phyloP scores from a whole-genome alignment of 2,888 invertebrate species.

The Heteromyza rotundicornis region DNA sequence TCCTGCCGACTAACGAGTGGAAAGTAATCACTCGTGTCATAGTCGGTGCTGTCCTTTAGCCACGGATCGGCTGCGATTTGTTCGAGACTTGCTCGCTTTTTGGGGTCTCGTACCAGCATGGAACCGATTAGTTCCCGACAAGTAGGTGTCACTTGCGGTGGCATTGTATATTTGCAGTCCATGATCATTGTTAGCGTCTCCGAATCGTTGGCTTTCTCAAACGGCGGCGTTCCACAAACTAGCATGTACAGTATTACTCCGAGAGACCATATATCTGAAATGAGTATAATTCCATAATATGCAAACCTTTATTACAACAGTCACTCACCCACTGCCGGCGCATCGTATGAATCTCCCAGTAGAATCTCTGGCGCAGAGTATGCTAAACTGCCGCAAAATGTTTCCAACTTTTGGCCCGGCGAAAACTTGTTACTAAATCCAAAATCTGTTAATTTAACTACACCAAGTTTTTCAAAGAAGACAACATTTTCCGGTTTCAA shows the following conservation, averaged over 20 bases:
- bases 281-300: conserved; percentile 24
- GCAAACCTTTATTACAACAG: conserved; percentile 6
- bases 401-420: conserved; percentile 95
- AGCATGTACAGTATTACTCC: conserved; percentile 99
- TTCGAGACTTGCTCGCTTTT: conserved; percentile 83
- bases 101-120: conserved; percentile 94
- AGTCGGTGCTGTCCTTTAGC: conserved; percentile 66
- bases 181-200: conserved; percentile 99
- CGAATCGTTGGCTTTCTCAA: conserved; percentile 99
- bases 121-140: conserved; percentile 90
- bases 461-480: conserved; percentile 95
- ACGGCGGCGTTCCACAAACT: conserved; percentile 96
- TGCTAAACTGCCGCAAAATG: conserved; percentile 97
- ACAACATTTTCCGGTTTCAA: conserved; percentile 99
- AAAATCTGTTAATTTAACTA: conserved; percentile 98
- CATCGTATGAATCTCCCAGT: conserved; percentile 97
- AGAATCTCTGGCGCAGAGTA: conserved; percentile 99
- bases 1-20: conserved; percentile 90
- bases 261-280: conserved; percentile 94
- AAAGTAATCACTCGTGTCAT: conserved; percentile 68
- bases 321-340: conserved; percentile 91
- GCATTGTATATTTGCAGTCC: conserved; percentile 97
- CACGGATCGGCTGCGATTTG: conserved; percentile 89
- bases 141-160: conserved; percentile 81
- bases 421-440: conserved; percentile 95